Conservation (phyloP, 2,888 invertebrate genomes). For the Tenthredo livida region DNA sequence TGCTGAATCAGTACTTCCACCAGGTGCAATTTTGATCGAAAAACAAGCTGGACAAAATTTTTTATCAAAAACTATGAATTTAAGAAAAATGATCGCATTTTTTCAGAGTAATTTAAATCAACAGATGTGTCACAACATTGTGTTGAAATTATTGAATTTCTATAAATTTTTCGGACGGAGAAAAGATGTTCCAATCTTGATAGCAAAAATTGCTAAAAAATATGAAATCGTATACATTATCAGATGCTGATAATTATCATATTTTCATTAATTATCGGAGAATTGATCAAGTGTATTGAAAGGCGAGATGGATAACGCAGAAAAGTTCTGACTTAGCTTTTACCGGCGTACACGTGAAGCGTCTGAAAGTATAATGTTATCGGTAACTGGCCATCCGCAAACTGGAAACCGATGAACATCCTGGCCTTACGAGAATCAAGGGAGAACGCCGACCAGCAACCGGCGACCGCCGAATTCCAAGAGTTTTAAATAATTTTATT, state of each 20-base stretch:
- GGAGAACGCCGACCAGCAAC: conserved; percentile 59
- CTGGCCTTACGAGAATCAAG: conserved; percentile 63
- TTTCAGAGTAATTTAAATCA: not conserved
- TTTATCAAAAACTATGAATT: not conserved
- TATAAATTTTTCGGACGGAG: not conserved
- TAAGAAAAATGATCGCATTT: not conserved
- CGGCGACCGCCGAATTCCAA: conserved; percentile 66
- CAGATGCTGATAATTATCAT: not conserved
- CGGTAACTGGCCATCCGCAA: conserved; percentile 67
- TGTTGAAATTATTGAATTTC: not conserved
- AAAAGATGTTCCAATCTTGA: too few relatives aligned
- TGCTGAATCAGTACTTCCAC: not conserved
- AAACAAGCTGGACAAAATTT: not conserved
- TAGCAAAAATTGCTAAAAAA: not conserved
- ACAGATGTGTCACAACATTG: not conserved
- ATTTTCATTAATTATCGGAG: not conserved
- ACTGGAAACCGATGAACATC: conserved; percentile 52
- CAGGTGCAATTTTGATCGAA: not conserved
- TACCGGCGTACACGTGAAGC: not conserved
- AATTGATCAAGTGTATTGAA: not conserved
- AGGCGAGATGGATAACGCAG: not conserved
- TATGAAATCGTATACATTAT: not conserved
- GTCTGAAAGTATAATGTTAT: conserved; percentile 65
- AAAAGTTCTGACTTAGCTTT: conserved; percentile 3
- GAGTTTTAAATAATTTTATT: conserved; percentile 73